Evolutionary conservation across 2,113 vertebrate genomes (phyloP).

Genomic region (Camelus bactrianus): DNA sequence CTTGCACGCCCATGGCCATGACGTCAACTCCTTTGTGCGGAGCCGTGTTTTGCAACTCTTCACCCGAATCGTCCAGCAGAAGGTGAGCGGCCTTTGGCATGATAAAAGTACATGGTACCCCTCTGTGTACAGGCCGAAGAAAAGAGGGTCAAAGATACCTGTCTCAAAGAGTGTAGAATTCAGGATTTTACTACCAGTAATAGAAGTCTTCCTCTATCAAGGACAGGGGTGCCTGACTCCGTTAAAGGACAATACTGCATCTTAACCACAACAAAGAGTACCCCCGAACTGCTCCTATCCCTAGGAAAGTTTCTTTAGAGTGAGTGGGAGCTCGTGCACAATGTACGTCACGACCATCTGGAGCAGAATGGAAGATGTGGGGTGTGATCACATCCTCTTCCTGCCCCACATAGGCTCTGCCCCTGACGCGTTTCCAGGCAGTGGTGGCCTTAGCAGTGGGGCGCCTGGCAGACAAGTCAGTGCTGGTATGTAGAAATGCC

Average conservation of each 20-base stretch:
- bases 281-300: neutral
- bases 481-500: constrained; percentile 95
- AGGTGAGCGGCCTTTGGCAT: constrained; percentile 84
- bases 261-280: neutral
- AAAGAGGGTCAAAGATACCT: neutral
- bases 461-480: constrained; percentile 95
- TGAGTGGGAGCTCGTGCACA: neutral
- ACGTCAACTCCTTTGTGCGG: constrained; percentile 92
- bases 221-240: neutral
- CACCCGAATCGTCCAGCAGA: constrained; percentile 93
- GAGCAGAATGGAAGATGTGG: neutral
- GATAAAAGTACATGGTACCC: neutral
- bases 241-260: neutral
- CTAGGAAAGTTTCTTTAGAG: constrained; percentile 1
- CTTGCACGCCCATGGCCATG: constrained; percentile 94
- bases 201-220: neutral
- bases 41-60: constrained; percentile 95
- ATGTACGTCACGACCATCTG: neutral
- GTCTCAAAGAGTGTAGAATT: neutral
- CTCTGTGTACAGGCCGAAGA: neutral
- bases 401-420: constrained; percentile 89
- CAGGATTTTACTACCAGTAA: neutral
- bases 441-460: constrained; percentile 94
- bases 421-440: constrained; percentile 92
- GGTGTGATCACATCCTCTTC: neutral